phyloP scores from a whole-genome alignment of 2,888 invertebrate species.

The Stegophylla sp. region DNA sequence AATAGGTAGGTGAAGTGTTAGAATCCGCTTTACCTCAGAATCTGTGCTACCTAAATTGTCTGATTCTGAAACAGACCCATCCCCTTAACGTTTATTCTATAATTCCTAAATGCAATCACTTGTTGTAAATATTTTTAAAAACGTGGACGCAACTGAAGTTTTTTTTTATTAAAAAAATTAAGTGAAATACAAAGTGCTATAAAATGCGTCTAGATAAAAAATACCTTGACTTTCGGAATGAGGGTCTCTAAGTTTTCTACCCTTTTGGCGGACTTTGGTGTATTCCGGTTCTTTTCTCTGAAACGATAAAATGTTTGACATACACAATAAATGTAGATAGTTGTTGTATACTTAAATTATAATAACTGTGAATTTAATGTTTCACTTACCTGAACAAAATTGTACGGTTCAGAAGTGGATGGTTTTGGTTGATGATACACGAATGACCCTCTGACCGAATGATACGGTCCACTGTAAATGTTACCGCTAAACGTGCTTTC shows the following conservation, averaged over 20 bases:
- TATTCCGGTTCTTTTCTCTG: slow-evolving; percentile 83
- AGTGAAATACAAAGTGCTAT: too few species aligned
- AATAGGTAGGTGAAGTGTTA: slow-evolving; percentile 90
- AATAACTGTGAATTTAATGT: slow-evolving; percentile 8
- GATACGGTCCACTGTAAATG: slow-evolving; percentile 85
- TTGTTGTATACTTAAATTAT: neutral
- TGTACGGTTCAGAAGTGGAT: slow-evolving; percentile 62
- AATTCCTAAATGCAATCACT: neutral
- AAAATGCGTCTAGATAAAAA: too few species aligned
- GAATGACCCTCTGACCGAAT: slow-evolving; percentile 82
- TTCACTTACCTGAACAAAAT: slow-evolving; percentile 42
- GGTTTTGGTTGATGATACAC: slow-evolving; percentile 88
- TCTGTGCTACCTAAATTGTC: slow-evolving; percentile 94
- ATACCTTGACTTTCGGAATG: slow-evolving; percentile 85
- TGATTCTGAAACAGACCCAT: slow-evolving; percentile 74
- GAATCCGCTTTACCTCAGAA: slow-evolving; percentile 91
- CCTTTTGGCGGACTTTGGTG: slow-evolving; percentile 84
- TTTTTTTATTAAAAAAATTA: neutral
- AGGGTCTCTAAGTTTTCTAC: slow-evolving; percentile 77
- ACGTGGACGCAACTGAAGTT: neutral
- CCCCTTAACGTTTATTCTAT: slow-evolving; percentile 1
- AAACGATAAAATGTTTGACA: slow-evolving; percentile 61
- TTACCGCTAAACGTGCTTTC: slow-evolving; percentile 90
- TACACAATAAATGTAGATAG: neutral
- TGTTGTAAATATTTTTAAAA: neutral